Conservation (phyloP, 2,113 vertebrate species). For the Gnathonemus echidnorhynchus region DNA sequence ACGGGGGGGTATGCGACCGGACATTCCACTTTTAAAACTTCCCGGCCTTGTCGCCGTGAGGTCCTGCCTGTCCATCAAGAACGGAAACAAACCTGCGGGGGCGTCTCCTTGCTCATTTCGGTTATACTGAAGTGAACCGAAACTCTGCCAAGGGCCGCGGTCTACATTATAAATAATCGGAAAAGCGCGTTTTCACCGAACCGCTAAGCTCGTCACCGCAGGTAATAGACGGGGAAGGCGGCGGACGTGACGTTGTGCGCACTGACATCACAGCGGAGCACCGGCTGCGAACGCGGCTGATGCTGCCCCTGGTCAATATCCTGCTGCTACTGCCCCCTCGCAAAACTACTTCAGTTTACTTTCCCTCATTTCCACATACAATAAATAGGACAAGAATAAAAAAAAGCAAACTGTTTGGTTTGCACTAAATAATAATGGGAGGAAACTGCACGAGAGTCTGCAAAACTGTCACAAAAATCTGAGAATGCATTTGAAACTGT, state of each 20-base stretch:
- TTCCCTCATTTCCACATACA: not conserved
- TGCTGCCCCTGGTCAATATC: not conserved
- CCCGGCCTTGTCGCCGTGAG: conserved; percentile 36
- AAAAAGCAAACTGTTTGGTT: not conserved
- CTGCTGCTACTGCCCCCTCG: not conserved
- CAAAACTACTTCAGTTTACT: not conserved
- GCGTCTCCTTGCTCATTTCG: not conserved
- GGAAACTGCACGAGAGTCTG: not conserved
- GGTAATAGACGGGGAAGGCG: not conserved
- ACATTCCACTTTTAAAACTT: conserved; percentile 34
- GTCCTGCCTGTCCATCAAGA: conserved; percentile 49
- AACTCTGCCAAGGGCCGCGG: not conserved
- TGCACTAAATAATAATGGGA: not conserved
- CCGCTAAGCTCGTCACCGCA: not conserved
- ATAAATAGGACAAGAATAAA: not conserved
- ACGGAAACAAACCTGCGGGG: not conserved
- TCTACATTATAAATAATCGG: not conserved
- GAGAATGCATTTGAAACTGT: not conserved
- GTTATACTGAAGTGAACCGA: conserved; percentile 23
- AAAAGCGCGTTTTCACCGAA: not conserved
- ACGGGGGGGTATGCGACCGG: not conserved
- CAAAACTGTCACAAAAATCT: conserved; percentile 1
- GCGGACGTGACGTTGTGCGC: not conserved
- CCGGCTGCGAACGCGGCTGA: not conserved
- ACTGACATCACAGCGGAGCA: not conserved